Conservation (phyloP, 2,113 vertebrate species). For the Melanerpes formicivorus region DNA sequence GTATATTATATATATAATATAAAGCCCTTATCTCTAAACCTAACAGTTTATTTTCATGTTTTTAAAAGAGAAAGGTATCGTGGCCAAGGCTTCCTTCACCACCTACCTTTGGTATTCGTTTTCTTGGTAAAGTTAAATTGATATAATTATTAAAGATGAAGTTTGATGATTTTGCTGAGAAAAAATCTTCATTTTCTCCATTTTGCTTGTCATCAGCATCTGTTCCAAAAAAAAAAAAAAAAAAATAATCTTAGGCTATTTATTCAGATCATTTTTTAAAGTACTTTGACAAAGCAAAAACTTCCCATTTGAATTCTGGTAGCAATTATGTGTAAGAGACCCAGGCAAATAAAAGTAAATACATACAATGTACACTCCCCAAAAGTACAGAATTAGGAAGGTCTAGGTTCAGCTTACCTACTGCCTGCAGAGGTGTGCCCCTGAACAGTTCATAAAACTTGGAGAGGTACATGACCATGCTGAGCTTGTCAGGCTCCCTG, state of each 20-base stretch:
- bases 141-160: conserved; percentile 83
- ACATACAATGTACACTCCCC: background rate
- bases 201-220: conserved; percentile 78
- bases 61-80: background rate
- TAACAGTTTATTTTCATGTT: background rate
- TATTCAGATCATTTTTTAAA: background rate
- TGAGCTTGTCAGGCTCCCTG: conserved; percentile 86
- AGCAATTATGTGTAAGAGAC: background rate
- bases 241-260: background rate
- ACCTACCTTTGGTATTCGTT: conserved; percentile 91
- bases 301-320: background rate
- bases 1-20: background rate
- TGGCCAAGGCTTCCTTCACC: background rate
- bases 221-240: conserved; percentile 57
- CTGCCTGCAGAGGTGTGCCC: conserved; percentile 82
- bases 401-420: conserved; percentile 78
- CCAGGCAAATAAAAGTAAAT: background rate
- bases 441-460: conserved; percentile 96
- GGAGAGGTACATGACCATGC: conserved; percentile 91
- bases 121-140: conserved; percentile 87
- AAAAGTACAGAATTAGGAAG: background rate
- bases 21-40: background rate
- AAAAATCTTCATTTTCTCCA: conserved; percentile 81
- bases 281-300: background rate
- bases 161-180: conserved; percentile 77